Evolutionary conservation across 2,797 vertebrate species (phyloP), one percentile per base, ranked within the genome.

Genomic region (Tarsius wallacei): DNA sequence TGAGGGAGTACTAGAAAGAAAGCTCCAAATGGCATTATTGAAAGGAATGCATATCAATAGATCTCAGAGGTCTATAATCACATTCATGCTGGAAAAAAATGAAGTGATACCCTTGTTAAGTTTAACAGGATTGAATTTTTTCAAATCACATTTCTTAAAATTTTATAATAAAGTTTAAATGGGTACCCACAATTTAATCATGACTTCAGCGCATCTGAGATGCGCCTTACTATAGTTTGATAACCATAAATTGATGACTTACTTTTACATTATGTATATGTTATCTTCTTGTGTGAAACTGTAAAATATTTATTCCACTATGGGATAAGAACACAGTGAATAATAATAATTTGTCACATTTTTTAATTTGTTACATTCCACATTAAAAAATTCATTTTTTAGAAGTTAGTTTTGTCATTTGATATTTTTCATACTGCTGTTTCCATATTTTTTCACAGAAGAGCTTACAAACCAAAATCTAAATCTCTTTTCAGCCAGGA

Each of bases 401-500:
- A 11, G 9, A 66, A 61, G 42, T 70, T 73, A 86, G 64, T 91
- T 80, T 91, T 92, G 36, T 94, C 76, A 87, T 28, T 87, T 68
- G 82, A 26, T 90, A 28, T 89, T 84, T 96, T 95, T 92, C 77
- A 82, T 76, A 83, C 53, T 87, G 68, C 24, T 90, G 0, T 76
- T 88, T 90, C 55, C 26, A 0, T 80, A 57, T 82, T 84, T 96
- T 64, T 87, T 93, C 89, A 91, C n/a, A 90, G 36, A 83, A 76
- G 4, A 83, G 42, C 74, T 97, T 96, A 97, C 83, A 89, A 87
- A 95, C 92, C 96, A 97, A 96, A 55, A 21, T 93, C 59, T 93
- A 49, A 97, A 96, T 98, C 96, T 98, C 96, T 96, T 98, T 99
- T 78, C 99, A 99, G 99, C 99, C 99, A 49, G 99, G 99, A 98